phyloP scores from a whole-genome alignment of 2,113 vertebrate species.

The Mesocricetus auratus region DNA sequence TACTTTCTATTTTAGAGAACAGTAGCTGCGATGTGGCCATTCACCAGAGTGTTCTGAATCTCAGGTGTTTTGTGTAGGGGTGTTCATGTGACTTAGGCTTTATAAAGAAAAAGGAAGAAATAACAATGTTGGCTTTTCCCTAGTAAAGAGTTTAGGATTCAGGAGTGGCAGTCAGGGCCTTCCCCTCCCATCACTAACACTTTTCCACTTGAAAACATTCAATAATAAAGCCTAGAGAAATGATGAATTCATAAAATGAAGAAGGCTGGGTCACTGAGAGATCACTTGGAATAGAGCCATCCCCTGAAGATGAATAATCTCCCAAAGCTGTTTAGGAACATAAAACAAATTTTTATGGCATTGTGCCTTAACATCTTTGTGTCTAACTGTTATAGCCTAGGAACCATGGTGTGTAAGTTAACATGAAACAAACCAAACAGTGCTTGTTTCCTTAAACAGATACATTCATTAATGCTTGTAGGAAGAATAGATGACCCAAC shows the following conservation, averaged over 20 bases:
- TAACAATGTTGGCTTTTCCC: neutral
- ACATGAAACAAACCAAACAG: neutral
- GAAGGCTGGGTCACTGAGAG: neutral
- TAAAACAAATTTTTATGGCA: neutral
- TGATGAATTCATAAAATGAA: neutral
- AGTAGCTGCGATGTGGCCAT: neutral
- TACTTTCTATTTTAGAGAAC: neutral
- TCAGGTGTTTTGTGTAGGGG: neutral
- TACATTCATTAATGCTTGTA: neutral
- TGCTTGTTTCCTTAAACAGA: neutral
- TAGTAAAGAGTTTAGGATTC: neutral
- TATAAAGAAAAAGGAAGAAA: neutral
- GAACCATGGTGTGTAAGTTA: neutral
- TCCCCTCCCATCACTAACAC: too few relatives aligned
- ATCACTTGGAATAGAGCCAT: neutral
- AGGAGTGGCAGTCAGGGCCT: too few relatives aligned
- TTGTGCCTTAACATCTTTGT: neutral
- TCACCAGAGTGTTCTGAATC: neutral
- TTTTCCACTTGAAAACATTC: neutral
- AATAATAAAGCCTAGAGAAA: neutral
- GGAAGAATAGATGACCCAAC: neutral
- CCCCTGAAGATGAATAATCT: neutral
- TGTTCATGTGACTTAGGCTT: neutral
- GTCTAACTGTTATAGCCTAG: neutral
- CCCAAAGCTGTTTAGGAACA: neutral